A percentile compares a stretch with the other conserved stretches of the same genome.
These are phyloP conservation scores for Campoletis sonorensis DNA, from an alignment of 1,140 invertebrate genomes.

Conservation along the genomic window DNA sequence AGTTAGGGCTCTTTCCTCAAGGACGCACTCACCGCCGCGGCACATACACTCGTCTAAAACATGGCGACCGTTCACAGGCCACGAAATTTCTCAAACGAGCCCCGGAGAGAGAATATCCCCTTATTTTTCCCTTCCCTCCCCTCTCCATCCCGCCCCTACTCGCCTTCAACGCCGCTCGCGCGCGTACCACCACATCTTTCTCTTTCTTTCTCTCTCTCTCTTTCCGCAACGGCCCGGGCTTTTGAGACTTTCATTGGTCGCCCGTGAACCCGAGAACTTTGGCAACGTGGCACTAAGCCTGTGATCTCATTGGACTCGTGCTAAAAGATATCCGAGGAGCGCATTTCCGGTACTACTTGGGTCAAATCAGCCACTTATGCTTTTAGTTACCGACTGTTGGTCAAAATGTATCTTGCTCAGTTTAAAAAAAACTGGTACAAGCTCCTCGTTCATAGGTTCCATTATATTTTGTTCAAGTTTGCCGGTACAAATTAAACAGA, in stretches of 20 bases:
- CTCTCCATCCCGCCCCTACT: not conserved
- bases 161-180: conserved; percentile 34
- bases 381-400: too few species aligned
- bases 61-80: conserved; percentile 76
- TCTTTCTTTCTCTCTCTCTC: conserved; percentile 16
- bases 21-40: conserved; percentile 68
- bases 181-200: not conserved
- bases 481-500: too few species aligned
- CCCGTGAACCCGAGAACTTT: conserved; percentile 43
- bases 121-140: conserved; percentile 9
- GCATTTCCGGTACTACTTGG: conserved; percentile 51
- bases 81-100: conserved; percentile 51
- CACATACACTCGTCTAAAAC: conserved; percentile 67
- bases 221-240: conserved; percentile 22
- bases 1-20: conserved; percentile 71
- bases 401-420: not conserved
- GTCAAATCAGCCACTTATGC: conserved; percentile 63
- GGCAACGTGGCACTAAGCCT: conserved; percentile 60
- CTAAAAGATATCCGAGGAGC: conserved; percentile 51
- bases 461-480: too few species aligned
- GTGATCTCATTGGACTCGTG: conserved; percentile 56
- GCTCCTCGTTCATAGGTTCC: not conserved
- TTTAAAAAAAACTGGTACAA: not conserved
- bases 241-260: conserved; percentile 54
- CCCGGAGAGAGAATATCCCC: conserved; percentile 31